Percentiles rank a stretch among this genome's conserved stretches.
These are phyloP conservation scores for Eilema griseolum DNA, from an alignment of 2,888 invertebrate species.

Conservation along the genomic window DNA sequence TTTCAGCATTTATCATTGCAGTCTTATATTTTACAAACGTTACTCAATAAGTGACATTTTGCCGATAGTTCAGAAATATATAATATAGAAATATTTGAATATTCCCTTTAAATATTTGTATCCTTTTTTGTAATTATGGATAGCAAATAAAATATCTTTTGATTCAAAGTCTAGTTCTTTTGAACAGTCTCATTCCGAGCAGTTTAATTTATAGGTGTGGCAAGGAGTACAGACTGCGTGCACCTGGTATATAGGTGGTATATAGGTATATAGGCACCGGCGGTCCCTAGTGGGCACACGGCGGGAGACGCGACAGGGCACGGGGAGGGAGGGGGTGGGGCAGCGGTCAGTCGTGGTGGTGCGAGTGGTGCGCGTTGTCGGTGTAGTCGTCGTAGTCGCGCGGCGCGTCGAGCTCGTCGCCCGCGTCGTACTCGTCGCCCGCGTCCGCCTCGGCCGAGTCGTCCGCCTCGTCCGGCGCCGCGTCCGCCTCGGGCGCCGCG, in stretches of 20 bases:
- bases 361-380: constrained; percentile 76
- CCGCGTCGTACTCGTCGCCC: constrained; percentile 68
- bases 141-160: background rate
- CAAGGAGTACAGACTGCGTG: too few species aligned
- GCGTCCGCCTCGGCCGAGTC: constrained; percentile 50
- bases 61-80: background rate
- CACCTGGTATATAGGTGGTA: too few species aligned
- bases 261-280: too few species aligned
- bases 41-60: background rate
- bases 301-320: constrained; percentile 1
- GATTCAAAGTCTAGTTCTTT: background rate
- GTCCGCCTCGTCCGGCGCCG: constrained; percentile 50
- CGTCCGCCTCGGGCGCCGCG: constrained; percentile 54
- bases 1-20: background rate
- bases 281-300: background rate
- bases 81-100: background rate
- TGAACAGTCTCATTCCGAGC: background rate
- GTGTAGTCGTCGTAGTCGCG: constrained; percentile 82
- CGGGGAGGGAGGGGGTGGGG: constrained; percentile 6
- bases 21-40: background rate
- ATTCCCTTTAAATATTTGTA: background rate
- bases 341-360: constrained; percentile 69
- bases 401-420: constrained; percentile 71
- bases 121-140: background rate
- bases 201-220: background rate